Base-by-base conservation (phyloP, 2,888 invertebrate species). In the Cerastis rubricosa region DNA sequence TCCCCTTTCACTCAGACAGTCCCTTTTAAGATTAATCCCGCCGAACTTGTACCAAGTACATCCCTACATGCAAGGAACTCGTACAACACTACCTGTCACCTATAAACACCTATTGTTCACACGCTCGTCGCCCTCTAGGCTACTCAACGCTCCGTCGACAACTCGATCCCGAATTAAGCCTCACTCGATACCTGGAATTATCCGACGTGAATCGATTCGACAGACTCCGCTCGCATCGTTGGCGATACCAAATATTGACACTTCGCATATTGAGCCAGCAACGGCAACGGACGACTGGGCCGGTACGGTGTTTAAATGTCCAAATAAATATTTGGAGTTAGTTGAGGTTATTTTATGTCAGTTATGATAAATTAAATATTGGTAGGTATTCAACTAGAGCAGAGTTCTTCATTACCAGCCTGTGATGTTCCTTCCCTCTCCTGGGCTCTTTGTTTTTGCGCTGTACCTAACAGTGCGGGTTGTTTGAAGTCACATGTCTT, bases 151-250 rank as follows among this genome's bases (percentile, higher is more conserved):
- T 84, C 84, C 81, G 84, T 85, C 84, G 89, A 88, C 90, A 88
- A 91, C 91, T 92, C 90, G 92, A 94, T 93, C 93, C 87, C 92
- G 94, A 94, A 95, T 95, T 94, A 95, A 95, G 92, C 92, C 91
- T 83, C 88, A 89, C 92, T 91, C 93, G 92, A 93, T 93, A 93
- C 94, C 93, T 91, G 93, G 94, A 72, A 84, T 88, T 87, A 88
- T 86, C 79, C 78, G 76, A 87, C 85, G 74, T 81, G 87, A 86
- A 87, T 87, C 87, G 86, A 88, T 88, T 84, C 82, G 78, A 78
- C 78, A 80, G 87, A 78, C 80, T 75, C 85, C 61, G 68, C 71
- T 80, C 90, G 91, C 89, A 90, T 91, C 89, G 89, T 85, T 83
- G 85, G 88, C 89, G 91, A 92, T 92, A 89, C 90, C 94, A 93